Base-by-base conservation (phyloP, 2,113 vertebrate species). In the Odocoileus hemionus region DNA sequence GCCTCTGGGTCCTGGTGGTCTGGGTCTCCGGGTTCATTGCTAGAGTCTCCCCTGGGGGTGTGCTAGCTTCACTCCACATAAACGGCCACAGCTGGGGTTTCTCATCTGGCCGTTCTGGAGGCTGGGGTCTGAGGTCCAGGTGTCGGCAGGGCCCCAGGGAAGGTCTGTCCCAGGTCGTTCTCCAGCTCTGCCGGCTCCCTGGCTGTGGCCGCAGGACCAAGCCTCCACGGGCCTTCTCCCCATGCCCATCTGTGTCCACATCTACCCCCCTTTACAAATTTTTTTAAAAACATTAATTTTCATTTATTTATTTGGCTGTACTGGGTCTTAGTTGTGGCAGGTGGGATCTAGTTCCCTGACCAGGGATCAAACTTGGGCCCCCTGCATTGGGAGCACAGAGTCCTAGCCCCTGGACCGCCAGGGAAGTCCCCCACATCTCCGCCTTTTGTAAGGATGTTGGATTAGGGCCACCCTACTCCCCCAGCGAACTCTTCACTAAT, bases 171-270 rank as follows among this genome's bases (percentile, higher is more conserved):
- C 30, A 2, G 39, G n/a, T 19, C 4, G 5, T 33, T 7, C 1
- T 67, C 50, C 6, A 2, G 16, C 17, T 39, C 52, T 6, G 30
- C 36, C 0, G 1, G 88, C 2, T 25, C 60, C 17, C 16, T 1
- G 13, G 58, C 58, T 25, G 0, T 17, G n/a, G n/a, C 6, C 2
- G 16, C 13, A 33, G 28, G n/a, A 21, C 3, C 19, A 1, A 0
- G 5, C 12, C 9, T 21, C 33, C 17, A 9, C 4, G 0, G 6
- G 86, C 15, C 15, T 15, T 5, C 57, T 52, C 55, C 15, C 26
- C 13, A 9, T 9, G 39, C 5, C 6, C 0, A 3, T 50, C 47
- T 78, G 85, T 19, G 5, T 28, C 9, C 83, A 3, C 15, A 2
- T 19, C 25, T 30, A 11, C 12, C 13, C 80, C 80, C 6, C 39